Evolutionary conservation across 2,888 invertebrate genomes (phyloP), one percentile per base, ranked within the genome.

Genomic region (Drosophila fungiperda): DNA sequence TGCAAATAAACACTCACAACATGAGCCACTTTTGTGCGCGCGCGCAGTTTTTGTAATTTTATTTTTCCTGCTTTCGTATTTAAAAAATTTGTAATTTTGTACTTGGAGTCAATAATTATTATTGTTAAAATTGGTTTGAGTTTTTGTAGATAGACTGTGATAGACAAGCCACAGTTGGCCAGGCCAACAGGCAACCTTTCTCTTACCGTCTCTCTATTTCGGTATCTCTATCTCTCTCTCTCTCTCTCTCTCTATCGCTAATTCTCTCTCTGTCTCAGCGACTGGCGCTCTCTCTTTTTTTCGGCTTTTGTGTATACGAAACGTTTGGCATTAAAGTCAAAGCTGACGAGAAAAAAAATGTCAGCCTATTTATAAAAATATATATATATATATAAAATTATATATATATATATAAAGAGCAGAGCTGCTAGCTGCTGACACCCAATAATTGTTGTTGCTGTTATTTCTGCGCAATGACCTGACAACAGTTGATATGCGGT

Each of bases 401-500:
- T 53, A 57, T 40, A 29, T 26, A 29, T 15, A 36, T 23, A 36
- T 23, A 61, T 23, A 58, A 17, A 29, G 49, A 36, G 20, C 15
- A n/a, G 29, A 29, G 57, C 20, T 57, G 15, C 20, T 53, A n/a
- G 20, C 42, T 45, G 48, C 52, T 55, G 36, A 53, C 49, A 64
- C 32, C 50, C 36, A 60, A 50, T 48, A 66, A 23, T 57, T 78
- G 40, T 57, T 68, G 49, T 36, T 67, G 63, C 59, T 77, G 52
- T 57, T 78, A 48, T 61, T 66, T 40, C 65, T 67, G 59, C 65
- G 76, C 77, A 71, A 72, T 70, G 81, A 71, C 78, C 78, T 78
- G 85, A 78, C 79, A 84, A 78, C 85, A 81, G 79, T 84, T 81
- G 85, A 81, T 82, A 83, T 88, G 88, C 83, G 84, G 88, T 88